Percentiles rank a stretch among this genome's conserved stretches.
These are phyloP conservation scores for Neolamprologus sp. DNA, from an alignment of 2,113 vertebrate genomes.

Conservation along the genomic window DNA sequence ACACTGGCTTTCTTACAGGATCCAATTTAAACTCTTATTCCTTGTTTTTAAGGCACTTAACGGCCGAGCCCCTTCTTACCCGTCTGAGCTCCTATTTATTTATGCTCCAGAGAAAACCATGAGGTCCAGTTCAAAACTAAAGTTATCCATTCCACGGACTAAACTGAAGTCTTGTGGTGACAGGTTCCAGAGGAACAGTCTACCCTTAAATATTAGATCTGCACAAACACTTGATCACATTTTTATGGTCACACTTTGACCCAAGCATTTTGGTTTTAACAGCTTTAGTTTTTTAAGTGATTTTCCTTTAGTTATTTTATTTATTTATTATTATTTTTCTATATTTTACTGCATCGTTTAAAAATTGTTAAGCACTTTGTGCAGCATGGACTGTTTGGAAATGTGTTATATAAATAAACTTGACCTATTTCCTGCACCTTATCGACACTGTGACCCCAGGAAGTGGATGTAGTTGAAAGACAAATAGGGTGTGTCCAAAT, in stretches of 20 bases:
- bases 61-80: fast-evolving
- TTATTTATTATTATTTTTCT: not conserved
- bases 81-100: not conserved
- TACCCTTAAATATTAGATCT: not conserved
- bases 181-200: not conserved
- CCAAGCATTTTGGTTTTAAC: fast-evolving
- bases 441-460: not conserved
- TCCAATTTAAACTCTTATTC: not conserved
- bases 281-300: fast-evolving
- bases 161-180: not conserved
- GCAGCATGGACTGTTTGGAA: not conserved
- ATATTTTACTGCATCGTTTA: too few species aligned
- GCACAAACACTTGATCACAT: not conserved
- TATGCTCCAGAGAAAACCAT: fast-evolving
- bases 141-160: fast-evolving
- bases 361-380: not conserved
- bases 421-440: not conserved
- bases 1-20: not conserved
- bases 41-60: not conserved
- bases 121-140: not conserved
- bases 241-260: not conserved
- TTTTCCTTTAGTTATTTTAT: not conserved
- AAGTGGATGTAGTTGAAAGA: not conserved
- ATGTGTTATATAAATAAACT: not conserved
- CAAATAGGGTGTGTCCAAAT: not conserved